Conservation (phyloP, 2,113 vertebrate genomes). For the Hassar affinis region DNA sequence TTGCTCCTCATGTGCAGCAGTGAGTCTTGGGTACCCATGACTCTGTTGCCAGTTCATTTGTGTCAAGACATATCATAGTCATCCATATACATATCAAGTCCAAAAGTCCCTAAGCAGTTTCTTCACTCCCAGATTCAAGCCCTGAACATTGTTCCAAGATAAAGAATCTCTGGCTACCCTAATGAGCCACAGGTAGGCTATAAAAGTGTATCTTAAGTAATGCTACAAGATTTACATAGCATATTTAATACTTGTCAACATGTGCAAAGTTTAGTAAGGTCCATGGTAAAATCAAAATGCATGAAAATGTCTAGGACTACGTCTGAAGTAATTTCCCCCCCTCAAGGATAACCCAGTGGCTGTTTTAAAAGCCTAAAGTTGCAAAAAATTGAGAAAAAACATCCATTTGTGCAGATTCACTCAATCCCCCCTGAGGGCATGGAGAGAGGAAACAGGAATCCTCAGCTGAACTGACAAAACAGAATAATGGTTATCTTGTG, state of each 20-base stretch:
- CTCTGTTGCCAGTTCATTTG: too few species aligned
- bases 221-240: not conserved
- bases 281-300: not conserved
- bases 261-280: not conserved
- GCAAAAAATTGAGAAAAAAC: not conserved
- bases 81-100: too few species aligned
- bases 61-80: too few species aligned
- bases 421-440: not conserved
- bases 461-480: not conserved
- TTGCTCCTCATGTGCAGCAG: too few species aligned
- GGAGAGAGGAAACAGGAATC: not conserved
- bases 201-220: too few species aligned
- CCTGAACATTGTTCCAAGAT: not conserved
- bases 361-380: not conserved
- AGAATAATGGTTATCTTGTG: not conserved
- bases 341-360: not conserved
- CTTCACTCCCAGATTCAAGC: not conserved
- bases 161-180: not conserved
- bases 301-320: not conserved
- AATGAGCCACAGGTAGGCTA: not conserved
- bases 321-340: not conserved
- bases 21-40: too few species aligned
- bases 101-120: not conserved
- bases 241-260: not conserved
- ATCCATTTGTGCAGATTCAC: not conserved